Percentiles rank a stretch among this genome's conserved stretches.
phyloP scores from a whole-genome alignment of 1,140 invertebrate genomes.

The Diabrotica virgifera region DNA sequence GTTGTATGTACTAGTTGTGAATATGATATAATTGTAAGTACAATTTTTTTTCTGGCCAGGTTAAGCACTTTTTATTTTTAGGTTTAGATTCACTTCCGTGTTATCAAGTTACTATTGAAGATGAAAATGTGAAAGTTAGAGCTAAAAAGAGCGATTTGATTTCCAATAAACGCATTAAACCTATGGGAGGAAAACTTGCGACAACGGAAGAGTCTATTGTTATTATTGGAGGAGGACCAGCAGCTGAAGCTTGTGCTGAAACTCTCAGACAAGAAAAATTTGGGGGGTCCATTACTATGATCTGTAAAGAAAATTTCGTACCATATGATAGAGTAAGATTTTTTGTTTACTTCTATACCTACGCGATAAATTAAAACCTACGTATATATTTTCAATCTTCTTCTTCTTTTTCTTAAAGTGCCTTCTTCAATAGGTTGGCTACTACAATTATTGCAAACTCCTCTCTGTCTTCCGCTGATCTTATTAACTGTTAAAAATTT shows the following conservation, averaged over 20 bases:
- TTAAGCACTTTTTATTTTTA: conserved; percentile 52
- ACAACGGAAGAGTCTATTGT: conserved; percentile 60
- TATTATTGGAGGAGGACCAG: conserved; percentile 82
- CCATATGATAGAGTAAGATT: conserved; percentile 82
- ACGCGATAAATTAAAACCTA: too few relatives aligned
- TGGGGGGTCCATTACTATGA: conserved; percentile 71
- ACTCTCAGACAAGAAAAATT: conserved; percentile 82
- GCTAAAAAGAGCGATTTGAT: conserved; percentile 63
- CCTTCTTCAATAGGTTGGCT: too few relatives aligned
- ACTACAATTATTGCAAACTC: too few relatives aligned
- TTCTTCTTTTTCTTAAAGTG: too few relatives aligned
- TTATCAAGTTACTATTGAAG: conserved; percentile 65
- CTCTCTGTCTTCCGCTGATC: too few relatives aligned
- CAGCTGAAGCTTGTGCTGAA: conserved; percentile 79
- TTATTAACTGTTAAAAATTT: too few relatives aligned
- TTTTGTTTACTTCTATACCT: too few relatives aligned
- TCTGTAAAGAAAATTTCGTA: conserved; percentile 71
- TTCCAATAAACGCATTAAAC: conserved; percentile 59
- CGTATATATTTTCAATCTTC: too few relatives aligned
- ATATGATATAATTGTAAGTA: too few relatives aligned
- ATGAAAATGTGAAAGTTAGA: conserved; percentile 65
- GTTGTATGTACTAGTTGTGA: too few relatives aligned
- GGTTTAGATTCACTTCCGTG: conserved; percentile 86
- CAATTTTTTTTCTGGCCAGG: too few relatives aligned
- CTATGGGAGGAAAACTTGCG: conserved; percentile 53